A percentile compares a stretch with the other conserved stretches of the same genome.
phyloP scores from a whole-genome alignment of 2,888 invertebrate species.

The Drosophila melanosoma region DNA sequence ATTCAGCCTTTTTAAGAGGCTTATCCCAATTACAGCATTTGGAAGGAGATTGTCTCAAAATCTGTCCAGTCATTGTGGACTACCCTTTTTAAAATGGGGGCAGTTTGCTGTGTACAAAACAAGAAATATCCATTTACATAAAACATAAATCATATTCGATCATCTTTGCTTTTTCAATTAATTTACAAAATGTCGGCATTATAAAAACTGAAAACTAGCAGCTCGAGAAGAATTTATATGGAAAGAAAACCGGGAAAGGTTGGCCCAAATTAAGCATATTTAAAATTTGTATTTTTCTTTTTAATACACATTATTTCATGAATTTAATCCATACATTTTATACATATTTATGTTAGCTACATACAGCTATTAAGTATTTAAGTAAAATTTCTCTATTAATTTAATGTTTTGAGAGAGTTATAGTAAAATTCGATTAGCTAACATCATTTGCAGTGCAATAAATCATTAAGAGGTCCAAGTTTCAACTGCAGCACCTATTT shows the following conservation, averaged over 20 bases:
- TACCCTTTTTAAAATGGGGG: constrained; percentile 29
- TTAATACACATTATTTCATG: background rate
- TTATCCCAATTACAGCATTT: constrained; percentile 47
- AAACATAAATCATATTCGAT: background rate
- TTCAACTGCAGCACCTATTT: too few species aligned
- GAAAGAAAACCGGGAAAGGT: background rate
- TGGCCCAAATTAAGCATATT: background rate
- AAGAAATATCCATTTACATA: background rate
- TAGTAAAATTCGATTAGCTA: background rate
- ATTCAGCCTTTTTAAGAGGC: constrained; percentile 44
- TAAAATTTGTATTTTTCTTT: background rate
- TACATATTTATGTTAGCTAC: background rate
- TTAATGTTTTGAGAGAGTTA: background rate
- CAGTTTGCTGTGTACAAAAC: constrained; percentile 18
- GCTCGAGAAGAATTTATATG: background rate
- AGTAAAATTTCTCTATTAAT: background rate
- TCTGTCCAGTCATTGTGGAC: constrained; percentile 29
- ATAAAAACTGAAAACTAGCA: background rate
- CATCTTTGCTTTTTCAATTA: background rate
- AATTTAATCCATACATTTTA: background rate
- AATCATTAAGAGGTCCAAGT: background rate
- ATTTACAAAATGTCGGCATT: constrained; percentile 19
- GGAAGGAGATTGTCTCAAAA: background rate
- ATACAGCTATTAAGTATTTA: background rate
- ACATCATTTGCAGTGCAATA: background rate